Conservation (phyloP, 2,888 invertebrate species). For the Mechanitis messenoides region DNA sequence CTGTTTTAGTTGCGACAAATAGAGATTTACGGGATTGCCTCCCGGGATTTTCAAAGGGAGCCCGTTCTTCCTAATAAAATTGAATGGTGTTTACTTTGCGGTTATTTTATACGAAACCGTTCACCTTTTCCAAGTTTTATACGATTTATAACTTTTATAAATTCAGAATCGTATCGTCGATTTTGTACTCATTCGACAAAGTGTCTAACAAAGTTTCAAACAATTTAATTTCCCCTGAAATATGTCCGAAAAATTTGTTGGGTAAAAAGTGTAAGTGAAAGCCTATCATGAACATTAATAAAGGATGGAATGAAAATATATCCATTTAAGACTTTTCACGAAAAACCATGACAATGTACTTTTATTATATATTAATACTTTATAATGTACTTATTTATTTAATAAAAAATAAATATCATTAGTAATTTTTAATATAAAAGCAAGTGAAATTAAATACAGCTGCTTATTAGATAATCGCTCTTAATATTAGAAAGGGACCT, state of each 20-base stretch:
- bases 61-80: conserved; percentile 64
- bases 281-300: conserved; percentile 36
- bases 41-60: conserved; percentile 57
- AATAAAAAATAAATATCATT: no score
- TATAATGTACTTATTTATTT: no score
- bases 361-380: no score
- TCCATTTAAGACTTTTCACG: conserved; percentile 9
- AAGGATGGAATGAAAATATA: conserved; percentile 29
- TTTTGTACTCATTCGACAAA: conserved; percentile 49
- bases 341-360: background rate
- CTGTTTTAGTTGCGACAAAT: conserved; percentile 76
- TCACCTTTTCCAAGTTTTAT: conserved; percentile 36
- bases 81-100: conserved; percentile 65
- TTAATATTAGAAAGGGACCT: conserved; percentile 50
- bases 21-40: conserved; percentile 73
- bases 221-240: conserved; percentile 63
- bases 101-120: conserved; percentile 48
- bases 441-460: conserved; percentile 7
- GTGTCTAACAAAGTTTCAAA: conserved; percentile 57
- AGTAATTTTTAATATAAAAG: no score
- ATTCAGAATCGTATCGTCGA: conserved; percentile 42
- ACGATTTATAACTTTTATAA: conserved; percentile 28
- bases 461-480: conserved; percentile 22
- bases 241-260: conserved; percentile 53
- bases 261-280: conserved; percentile 39